These are phyloP conservation scores for Corapipo altera DNA, from an alignment of 2,113 vertebrate species.

Conservation along the genomic window DNA sequence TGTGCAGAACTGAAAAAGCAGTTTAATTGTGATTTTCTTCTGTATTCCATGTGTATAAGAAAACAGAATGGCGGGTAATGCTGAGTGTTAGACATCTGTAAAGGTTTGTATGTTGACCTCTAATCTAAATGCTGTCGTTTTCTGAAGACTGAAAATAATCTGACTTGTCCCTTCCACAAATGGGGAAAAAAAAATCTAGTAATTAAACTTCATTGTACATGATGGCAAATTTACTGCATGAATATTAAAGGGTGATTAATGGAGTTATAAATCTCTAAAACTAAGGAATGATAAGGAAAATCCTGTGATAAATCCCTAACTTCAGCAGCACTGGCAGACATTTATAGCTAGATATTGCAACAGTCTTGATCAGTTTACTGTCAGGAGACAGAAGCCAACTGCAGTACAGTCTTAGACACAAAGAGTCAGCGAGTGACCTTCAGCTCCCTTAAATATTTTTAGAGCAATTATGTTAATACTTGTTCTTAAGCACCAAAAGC, in stretches of 20 bases:
- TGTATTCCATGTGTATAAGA: not conserved
- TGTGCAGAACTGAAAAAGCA: not conserved
- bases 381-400: not conserved
- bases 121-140: not conserved
- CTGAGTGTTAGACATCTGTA: not conserved
- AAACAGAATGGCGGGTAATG: not conserved
- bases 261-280: constrained; percentile 30
- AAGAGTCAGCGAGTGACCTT: constrained; percentile 42
- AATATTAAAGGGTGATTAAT: constrained; percentile 28
- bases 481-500: constrained; percentile 31
- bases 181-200: not conserved
- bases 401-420: not conserved
- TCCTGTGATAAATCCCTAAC: constrained; percentile 13
- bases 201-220: not conserved
- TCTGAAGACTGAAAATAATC: not conserved
- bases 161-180: not conserved
- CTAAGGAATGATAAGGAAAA: constrained; percentile 14
- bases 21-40: not conserved
- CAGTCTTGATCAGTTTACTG: not conserved
- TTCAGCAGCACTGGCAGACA: not conserved
- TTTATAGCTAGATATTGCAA: not conserved
- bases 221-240: not conserved
- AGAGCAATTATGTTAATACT: constrained; percentile 62
- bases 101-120: not conserved
- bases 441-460: constrained; percentile 53